A percentile compares a stretch with the other conserved stretches of the same genome.
phyloP scores from a whole-genome alignment of 2,797 vertebrate species.

The Iguana delicatissima region DNA sequence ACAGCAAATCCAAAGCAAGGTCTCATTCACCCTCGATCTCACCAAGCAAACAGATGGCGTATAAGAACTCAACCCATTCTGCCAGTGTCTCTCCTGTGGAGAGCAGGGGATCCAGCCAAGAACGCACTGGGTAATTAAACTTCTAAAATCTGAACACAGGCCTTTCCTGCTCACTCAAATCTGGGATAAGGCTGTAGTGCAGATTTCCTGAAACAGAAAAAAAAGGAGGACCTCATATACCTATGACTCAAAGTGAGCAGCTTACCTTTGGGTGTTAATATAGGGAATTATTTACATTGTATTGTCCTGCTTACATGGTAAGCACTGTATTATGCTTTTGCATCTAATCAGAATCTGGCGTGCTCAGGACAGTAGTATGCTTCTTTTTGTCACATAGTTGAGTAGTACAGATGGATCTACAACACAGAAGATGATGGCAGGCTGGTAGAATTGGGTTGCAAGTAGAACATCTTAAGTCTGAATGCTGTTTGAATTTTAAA shows the following conservation, averaged over 20 bases:
- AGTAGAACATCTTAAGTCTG: not conserved
- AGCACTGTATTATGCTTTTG: not conserved
- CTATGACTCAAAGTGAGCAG: not conserved
- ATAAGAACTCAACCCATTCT: slow-evolving; percentile 79
- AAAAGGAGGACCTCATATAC: not conserved
- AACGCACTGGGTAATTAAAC: slow-evolving; percentile 86
- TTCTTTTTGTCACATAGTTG: not conserved
- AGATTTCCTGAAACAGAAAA: not conserved
- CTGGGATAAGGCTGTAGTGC: accelerated
- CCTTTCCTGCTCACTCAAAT: not conserved
- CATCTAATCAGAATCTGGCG: not conserved
- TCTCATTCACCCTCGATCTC: slow-evolving; percentile 87
- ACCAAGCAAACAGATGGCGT: slow-evolving; percentile 81
- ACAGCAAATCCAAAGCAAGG: slow-evolving; percentile 82
- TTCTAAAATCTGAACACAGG: accelerated
- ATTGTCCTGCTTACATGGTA: too few species aligned
- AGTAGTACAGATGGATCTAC: not conserved
- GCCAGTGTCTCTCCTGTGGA: slow-evolving; percentile 89
- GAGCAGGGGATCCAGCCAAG: slow-evolving; percentile 91
- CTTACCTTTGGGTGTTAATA: not conserved
- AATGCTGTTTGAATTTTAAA: not conserved
- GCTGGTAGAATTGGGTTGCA: not conserved
- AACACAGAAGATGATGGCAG: too few species aligned
- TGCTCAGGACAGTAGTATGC: not conserved
- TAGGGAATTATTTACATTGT: too few species aligned